Percentiles rank a stretch among this genome's conserved stretches.
Evolutionary conservation across 2,888 invertebrate species (phyloP).

Genomic region (Penaeus monodon): DNA sequence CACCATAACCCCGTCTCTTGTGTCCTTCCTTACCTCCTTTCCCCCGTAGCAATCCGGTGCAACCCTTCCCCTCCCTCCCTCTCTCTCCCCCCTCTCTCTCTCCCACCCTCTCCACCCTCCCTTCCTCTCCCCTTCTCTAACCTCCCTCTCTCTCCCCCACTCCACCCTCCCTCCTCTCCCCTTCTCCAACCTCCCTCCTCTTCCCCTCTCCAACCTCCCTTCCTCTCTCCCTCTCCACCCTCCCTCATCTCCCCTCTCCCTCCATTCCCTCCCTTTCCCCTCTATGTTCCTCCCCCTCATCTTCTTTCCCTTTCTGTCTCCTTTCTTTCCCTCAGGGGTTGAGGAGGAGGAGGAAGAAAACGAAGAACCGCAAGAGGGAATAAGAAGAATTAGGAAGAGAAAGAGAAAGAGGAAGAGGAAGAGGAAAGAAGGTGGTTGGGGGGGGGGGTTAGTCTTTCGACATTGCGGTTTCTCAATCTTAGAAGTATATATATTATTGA

Average conservation of each 20-base stretch:
- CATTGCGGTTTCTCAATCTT: neutral
- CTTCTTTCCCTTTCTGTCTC: neutral
- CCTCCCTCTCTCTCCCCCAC: neutral
- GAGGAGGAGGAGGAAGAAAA: neutral
- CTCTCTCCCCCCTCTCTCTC: neutral
- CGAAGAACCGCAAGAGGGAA: neutral
- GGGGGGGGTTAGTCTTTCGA: neutral
- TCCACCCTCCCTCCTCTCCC: neutral
- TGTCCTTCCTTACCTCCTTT: too few species aligned
- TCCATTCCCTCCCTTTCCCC: too few species aligned
- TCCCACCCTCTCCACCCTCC: neutral
- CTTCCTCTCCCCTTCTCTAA: neutral
- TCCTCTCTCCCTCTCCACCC: neutral
- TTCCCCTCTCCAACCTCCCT: neutral
- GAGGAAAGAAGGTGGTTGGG: neutral
- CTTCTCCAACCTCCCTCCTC: neutral
- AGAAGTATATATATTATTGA: too few species aligned
- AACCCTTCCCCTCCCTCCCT: neutral
- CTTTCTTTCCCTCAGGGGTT: neutral
- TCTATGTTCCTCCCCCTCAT: too few species aligned
- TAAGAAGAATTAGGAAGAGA: neutral
- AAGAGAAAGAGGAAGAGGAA: neutral
- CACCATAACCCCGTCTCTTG: too few species aligned
- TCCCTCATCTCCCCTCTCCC: neutral
- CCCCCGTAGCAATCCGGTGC: constrained; percentile 18